Conservation (phyloP, 1,140 invertebrate species). For the Drosophila bocqueti region DNA sequence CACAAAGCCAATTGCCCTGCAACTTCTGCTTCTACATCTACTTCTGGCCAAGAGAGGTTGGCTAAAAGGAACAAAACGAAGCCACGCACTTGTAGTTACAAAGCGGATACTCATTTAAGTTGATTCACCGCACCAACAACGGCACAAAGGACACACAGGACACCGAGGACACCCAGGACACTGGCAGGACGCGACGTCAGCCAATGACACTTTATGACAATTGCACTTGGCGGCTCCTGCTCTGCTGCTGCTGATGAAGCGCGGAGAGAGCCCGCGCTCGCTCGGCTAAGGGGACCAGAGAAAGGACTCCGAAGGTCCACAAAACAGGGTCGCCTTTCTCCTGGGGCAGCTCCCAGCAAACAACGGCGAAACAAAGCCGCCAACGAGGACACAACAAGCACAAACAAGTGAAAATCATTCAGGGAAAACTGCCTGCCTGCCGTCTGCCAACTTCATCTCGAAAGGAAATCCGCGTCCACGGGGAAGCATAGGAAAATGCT, state of each 20-base stretch:
- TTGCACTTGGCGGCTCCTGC: slow-evolving; percentile 75
- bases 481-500: slow-evolving; percentile 23
- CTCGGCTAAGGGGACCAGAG: neutral
- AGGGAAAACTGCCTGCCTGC: slow-evolving; percentile 64
- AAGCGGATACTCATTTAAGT: slow-evolving; percentile 84
- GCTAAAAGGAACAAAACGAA: slow-evolving; percentile 46
- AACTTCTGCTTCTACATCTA: slow-evolving; percentile 9
- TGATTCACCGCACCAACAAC: slow-evolving; percentile 77
- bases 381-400: slow-evolving; percentile 56
- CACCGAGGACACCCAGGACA: slow-evolving; percentile 3
- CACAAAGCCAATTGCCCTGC: slow-evolving; percentile 59
- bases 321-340: slow-evolving; percentile 31
- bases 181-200: slow-evolving; percentile 51
- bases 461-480: slow-evolving; percentile 73
- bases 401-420: slow-evolving; percentile 78
- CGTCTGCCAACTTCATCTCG: slow-evolving; percentile 60
- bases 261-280: neutral
- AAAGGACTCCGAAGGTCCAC: slow-evolving; percentile 18
- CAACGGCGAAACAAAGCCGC: slow-evolving; percentile 41
- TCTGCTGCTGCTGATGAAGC: slow-evolving; percentile 40
- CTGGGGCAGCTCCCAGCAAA: slow-evolving; percentile 18
- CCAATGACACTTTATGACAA: slow-evolving; percentile 84
- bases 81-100: slow-evolving; percentile 66
- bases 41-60: slow-evolving; percentile 4
- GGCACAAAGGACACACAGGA: slow-evolving; percentile 37